A percentile compares a stretch with the other conserved stretches of the same genome.
These are phyloP conservation scores for Argyra leucocephala DNA, from an alignment of 2,888 invertebrate species.

Conservation along the genomic window DNA sequence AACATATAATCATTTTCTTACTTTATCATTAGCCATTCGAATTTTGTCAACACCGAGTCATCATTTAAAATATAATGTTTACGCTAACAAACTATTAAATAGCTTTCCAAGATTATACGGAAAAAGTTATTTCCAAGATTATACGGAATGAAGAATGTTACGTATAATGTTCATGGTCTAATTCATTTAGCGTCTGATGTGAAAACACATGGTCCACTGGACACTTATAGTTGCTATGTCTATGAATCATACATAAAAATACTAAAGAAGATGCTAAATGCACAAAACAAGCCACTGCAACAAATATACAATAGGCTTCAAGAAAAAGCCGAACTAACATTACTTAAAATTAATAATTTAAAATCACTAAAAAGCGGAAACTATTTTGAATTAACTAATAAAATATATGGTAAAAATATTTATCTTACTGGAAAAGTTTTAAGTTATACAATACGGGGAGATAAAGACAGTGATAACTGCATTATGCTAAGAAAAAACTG, in stretches of 20 bases:
- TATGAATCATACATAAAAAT: slow-evolving; percentile 22
- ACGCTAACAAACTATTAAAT: slow-evolving; percentile 1
- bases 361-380: too few relatives aligned
- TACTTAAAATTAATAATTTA: too few relatives aligned
- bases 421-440: too few relatives aligned
- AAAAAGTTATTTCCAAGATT: slow-evolving; percentile 7
- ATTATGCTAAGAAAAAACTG: too few relatives aligned
- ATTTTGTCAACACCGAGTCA: not conserved
- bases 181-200: slow-evolving; percentile 19
- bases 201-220: slow-evolving; percentile 21
- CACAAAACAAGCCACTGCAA: slow-evolving; percentile 36
- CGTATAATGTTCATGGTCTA: slow-evolving; percentile 21
- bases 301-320: slow-evolving; percentile 14
- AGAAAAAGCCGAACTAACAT: not conserved
- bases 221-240: slow-evolving; percentile 21
- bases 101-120: slow-evolving; percentile 10
- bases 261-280: slow-evolving; percentile 29
- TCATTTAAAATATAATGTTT: slow-evolving; percentile 9
- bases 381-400: too few relatives aligned
- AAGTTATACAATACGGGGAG: too few relatives aligned
- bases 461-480: too few relatives aligned
- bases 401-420: too few relatives aligned
- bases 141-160: not conserved
- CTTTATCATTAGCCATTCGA: not conserved
- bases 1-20: slow-evolving; percentile 11